Percentiles rank a stretch among this genome's conserved stretches.
phyloP scores from a whole-genome alignment of 2,797 vertebrate species.

The Lemur catta region DNA sequence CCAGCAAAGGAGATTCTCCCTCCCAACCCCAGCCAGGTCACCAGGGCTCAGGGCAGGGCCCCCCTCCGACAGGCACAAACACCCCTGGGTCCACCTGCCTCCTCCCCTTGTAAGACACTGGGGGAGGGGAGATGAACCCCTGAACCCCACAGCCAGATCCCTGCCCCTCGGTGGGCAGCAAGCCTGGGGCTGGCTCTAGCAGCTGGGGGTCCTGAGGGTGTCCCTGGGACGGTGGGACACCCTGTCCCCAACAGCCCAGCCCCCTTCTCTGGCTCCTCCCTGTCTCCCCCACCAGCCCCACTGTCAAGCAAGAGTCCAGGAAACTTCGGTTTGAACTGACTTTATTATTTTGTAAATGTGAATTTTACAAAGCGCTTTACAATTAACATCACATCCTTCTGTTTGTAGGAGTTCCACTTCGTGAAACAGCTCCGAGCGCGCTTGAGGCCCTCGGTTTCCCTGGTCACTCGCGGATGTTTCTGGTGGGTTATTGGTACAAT shows the following conservation, averaged over 20 bases:
- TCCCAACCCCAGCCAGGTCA: neutral
- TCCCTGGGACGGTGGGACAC: neutral
- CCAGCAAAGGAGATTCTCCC: neutral
- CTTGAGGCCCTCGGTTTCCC: constrained; percentile 62
- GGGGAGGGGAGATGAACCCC: no score
- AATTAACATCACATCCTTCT: neutral
- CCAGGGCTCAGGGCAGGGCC: neutral
- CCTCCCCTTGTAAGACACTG: neutral
- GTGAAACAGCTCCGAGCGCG: constrained; percentile 73
- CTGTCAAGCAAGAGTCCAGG: neutral
- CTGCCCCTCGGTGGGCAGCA: neutral
- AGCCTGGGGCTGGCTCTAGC: neutral
- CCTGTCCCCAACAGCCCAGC: neutral
- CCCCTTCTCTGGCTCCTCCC: neutral
- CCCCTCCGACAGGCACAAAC: rapidly evolving
- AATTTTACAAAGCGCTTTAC: constrained; percentile 88
- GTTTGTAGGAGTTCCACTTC: constrained; percentile 65
- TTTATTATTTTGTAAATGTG: constrained; percentile 91
- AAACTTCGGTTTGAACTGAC: constrained; percentile 79
- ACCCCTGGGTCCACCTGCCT: neutral
- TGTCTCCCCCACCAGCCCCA: neutral
- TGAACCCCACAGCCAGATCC: neutral
- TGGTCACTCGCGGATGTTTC: constrained; percentile 4
- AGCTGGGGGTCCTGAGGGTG: neutral
- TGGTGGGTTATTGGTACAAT: constrained; percentile 69